phyloP scores from a whole-genome alignment of 2,797 vertebrate species.

The Ctenopoma kingsleyae region DNA sequence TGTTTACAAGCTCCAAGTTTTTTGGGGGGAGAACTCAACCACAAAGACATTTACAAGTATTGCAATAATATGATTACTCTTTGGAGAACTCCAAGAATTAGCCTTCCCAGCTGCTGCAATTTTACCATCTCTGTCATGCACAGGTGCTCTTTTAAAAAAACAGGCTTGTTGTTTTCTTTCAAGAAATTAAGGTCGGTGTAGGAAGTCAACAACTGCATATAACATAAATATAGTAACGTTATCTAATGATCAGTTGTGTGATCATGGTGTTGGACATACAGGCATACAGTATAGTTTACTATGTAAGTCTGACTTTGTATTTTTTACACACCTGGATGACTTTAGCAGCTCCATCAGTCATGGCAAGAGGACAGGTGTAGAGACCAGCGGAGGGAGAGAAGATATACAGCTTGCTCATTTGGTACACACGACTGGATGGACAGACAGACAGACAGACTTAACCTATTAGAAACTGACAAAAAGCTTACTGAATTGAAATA shows the following conservation, averaged over 20 bases:
- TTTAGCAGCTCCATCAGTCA: conserved; percentile 94
- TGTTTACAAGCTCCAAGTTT: background rate
- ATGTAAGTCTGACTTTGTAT: background rate
- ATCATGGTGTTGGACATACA: background rate
- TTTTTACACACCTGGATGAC: conserved; percentile 87
- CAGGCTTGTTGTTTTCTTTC: no score
- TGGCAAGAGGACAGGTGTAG: conserved; percentile 89
- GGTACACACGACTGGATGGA: conserved; percentile 86
- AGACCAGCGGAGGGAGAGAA: conserved; percentile 86
- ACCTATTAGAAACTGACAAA: background rate
- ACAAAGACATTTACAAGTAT: background rate
- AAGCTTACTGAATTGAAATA: background rate
- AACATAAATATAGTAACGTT: background rate
- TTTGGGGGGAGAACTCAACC: background rate
- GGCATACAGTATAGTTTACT: no score
- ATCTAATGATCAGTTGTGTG: background rate
- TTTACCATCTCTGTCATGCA: background rate
- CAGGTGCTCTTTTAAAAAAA: no score
- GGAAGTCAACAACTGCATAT: background rate
- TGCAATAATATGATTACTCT: background rate
- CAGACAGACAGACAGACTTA: conserved; percentile 24
- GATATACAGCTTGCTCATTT: conserved; percentile 91
- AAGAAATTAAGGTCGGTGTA: no score
- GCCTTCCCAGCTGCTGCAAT: background rate
- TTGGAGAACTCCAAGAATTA: background rate